Evolutionary conservation across 2,113 vertebrate genomes (phyloP), one percentile per base, ranked within the genome.

Genomic region (Datnioides undecimradiatus): DNA sequence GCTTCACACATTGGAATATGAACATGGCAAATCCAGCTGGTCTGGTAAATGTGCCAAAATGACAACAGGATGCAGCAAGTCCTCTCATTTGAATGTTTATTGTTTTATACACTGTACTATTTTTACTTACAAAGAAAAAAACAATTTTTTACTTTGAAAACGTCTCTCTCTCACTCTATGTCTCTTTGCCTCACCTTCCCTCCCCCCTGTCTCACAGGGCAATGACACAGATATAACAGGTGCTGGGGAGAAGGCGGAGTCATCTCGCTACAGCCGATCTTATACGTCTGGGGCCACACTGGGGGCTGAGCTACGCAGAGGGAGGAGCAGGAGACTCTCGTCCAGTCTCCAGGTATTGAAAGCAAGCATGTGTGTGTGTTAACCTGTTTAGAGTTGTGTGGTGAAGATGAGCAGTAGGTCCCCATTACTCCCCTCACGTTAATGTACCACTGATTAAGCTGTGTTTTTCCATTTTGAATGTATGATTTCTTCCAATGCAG

Each of bases 221-320:
- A 85, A 86, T 60, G 92, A 91, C 63, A 72, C 87, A 69, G 90
- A 92, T 31, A 65, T 82, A 80, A 90, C 94, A 87, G 95, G 91
- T 80, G 90, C 62, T 14, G 83, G 80, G 73, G 94, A 95, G 69
- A 90, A 90, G 49, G 88, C 80, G 19, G 95, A 96, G 67, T 86
- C 92, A 1, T 85, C 92, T 31, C 46, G 90, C 72, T 93, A 92
- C 85, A 96, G 95, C 88, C 89, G 92, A 66, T 95, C 95, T 6
- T 95, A 95, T 33, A 94, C 94, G 0, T 94, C 95, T 0, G 91
- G 91, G 72, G 94, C 86, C 60, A 95, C 95, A 31, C 80, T 96
- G 83, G 96, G 96, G 45, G 89, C 93, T 0, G 96, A 97, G 67
- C 93, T 96, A 38, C 90, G 91, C 29, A 88, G 91, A 31, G 93